These are phyloP conservation scores for Carcina quercana DNA, from an alignment of 2,888 invertebrate genomes.

Conservation along the genomic window DNA sequence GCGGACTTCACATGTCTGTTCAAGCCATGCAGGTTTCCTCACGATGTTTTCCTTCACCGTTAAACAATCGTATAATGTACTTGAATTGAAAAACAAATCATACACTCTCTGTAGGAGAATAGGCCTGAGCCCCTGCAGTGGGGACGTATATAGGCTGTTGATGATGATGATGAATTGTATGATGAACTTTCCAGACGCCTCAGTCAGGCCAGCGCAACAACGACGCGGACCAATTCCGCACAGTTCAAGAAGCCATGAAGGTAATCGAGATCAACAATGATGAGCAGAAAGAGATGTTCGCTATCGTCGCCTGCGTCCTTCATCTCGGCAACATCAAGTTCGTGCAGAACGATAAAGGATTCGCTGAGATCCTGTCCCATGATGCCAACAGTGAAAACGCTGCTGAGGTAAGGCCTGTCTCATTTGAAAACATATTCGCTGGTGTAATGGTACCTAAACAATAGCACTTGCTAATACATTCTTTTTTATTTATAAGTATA, in stretches of 20 bases:
- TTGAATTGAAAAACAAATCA: no score
- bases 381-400: slow-evolving; percentile 74
- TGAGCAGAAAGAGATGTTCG: slow-evolving; percentile 85
- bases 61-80: no score
- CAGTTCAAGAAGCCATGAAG: slow-evolving; percentile 82
- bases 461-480: neutral
- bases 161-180: no score
- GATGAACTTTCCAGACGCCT: slow-evolving; percentile 34
- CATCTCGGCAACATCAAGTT: slow-evolving; percentile 93
- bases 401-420: slow-evolving; percentile 81
- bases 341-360: slow-evolving; percentile 79
- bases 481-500: neutral
- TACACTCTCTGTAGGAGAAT: no score
- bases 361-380: slow-evolving; percentile 79
- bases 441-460: neutral
- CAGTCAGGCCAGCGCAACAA: slow-evolving; percentile 43
- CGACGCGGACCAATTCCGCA: slow-evolving; percentile 81
- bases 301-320: slow-evolving; percentile 87
- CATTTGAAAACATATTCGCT: no score
- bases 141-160: no score
- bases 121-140: no score
- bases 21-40: no score
- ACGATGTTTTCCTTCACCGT: no score
- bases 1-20: no score
- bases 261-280: slow-evolving; percentile 82